Conservation (phyloP, 2,797 vertebrate genomes). For the Xerus rutilus region DNA sequence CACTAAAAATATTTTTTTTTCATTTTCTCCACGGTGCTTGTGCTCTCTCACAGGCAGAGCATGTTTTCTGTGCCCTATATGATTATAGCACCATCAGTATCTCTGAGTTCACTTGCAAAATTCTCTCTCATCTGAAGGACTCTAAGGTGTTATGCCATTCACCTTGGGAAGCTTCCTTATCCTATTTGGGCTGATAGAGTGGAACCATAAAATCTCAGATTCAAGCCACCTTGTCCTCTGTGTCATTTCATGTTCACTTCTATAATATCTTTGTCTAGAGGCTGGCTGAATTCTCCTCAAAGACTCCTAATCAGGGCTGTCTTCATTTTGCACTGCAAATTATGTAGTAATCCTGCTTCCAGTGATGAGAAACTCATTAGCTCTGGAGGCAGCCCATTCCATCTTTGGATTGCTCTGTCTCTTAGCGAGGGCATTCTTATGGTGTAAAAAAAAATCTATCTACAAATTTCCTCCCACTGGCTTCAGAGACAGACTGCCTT, state of each 20-base stretch:
- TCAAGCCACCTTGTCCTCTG: background rate
- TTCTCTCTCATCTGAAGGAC: conserved; percentile 19
- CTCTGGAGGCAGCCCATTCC: conserved; percentile 34
- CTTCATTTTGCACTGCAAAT: conserved; percentile 43
- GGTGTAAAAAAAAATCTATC: conserved; percentile 57
- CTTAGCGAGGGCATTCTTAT: conserved; percentile 36
- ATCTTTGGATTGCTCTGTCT: background rate
- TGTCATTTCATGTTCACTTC: background rate
- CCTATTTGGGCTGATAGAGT: background rate
- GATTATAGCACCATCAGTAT: background rate
- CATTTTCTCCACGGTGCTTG: background rate
- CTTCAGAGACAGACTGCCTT: conserved; percentile 25
- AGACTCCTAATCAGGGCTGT: background rate
- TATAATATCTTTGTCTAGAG: conserved; percentile 41
- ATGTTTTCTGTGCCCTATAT: conserved; percentile 12
- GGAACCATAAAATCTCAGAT: conserved; percentile 25
- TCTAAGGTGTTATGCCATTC: background rate
- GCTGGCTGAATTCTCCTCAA: background rate
- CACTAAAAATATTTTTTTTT: background rate
- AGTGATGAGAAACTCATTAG: conserved; percentile 47
- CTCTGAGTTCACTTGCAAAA: conserved; percentile 1
- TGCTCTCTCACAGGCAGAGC: background rate
- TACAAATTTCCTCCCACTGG: conserved; percentile 30
- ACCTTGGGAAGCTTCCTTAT: background rate
- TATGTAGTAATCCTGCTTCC: background rate